phyloP scores from a whole-genome alignment of 2,113 vertebrate species.

The Patagioenas fasciata region DNA sequence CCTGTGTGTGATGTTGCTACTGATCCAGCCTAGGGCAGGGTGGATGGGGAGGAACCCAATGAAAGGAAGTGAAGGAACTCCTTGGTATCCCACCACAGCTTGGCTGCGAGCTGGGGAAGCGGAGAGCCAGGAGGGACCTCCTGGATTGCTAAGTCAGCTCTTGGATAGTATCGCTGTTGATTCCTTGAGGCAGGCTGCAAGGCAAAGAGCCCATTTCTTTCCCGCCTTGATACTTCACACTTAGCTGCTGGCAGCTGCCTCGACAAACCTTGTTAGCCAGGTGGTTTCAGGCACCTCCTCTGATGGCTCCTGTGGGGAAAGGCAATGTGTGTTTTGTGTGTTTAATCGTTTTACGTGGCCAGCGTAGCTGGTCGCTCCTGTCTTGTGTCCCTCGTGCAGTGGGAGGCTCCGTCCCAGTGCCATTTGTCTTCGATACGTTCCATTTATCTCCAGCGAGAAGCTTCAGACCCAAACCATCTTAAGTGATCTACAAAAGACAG shows the following conservation, averaged over 20 bases:
- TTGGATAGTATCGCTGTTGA: neutral
- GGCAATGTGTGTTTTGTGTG: accelerated
- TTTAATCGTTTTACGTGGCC: accelerated
- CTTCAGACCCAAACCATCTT: constrained; percentile 71
- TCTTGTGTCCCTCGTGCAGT: accelerated
- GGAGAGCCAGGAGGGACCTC: neutral
- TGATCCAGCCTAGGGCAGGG: neutral
- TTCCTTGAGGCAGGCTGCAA: neutral
- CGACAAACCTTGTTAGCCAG: too few species aligned
- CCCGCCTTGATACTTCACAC: neutral
- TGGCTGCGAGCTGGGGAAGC: neutral
- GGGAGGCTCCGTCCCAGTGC: neutral
- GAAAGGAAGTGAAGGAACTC: neutral
- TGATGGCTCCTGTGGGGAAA: neutral
- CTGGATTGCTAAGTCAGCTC: neutral
- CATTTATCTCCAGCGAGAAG: constrained; percentile 72
- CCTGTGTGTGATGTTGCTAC: neutral
- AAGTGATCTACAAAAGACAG: constrained; percentile 73
- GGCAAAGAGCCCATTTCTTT: neutral
- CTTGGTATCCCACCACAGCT: neutral
- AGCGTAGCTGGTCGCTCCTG: accelerated
- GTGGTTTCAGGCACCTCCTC: neutral
- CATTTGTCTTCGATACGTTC: constrained; percentile 59
- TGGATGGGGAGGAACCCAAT: neutral
- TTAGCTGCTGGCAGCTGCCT: neutral